Percentiles rank a stretch among this genome's conserved stretches.
phyloP scores from a whole-genome alignment of 1,140 invertebrate species.

The Listronotus bonariensis region DNA sequence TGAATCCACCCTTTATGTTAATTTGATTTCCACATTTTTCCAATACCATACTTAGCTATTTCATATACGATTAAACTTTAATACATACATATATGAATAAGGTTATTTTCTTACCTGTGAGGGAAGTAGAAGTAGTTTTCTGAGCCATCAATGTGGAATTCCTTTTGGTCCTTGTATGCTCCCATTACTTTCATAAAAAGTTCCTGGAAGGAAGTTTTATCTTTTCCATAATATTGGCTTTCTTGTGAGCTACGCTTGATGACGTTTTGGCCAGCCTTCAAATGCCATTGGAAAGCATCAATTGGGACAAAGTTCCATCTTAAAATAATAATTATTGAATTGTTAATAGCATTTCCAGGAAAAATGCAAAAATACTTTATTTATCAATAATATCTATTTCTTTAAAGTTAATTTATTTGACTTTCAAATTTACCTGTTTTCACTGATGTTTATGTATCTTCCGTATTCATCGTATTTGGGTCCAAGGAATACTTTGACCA shows the following conservation, averaged over 20 bases:
- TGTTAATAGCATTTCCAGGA: conserved; percentile 56
- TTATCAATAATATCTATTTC: conserved; percentile 62
- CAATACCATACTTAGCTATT: too few relatives aligned
- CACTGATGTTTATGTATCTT: conserved; percentile 54
- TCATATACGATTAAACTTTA: too few relatives aligned
- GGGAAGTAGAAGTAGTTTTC: conserved; percentile 66
- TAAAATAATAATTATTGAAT: too few relatives aligned
- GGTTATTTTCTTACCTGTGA: conserved; percentile 46
- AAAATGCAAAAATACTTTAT: conserved; percentile 51
- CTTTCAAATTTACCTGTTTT: conserved; percentile 22
- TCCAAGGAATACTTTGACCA: conserved; percentile 70
- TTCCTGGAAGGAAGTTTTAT: conserved; percentile 64
- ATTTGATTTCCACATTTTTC: too few relatives aligned
- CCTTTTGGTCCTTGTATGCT: conserved; percentile 57
- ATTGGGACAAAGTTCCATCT: conserved; percentile 66
- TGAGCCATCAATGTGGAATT: conserved; percentile 58
- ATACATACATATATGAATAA: too few relatives aligned
- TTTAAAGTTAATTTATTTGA: conserved; percentile 60
- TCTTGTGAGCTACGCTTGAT: conserved; percentile 70
- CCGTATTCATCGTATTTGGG: conserved; percentile 68
- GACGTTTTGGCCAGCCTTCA: conserved; percentile 68
- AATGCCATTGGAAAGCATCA: conserved; percentile 69
- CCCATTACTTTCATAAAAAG: conserved; percentile 64
- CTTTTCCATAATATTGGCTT: conserved; percentile 65
- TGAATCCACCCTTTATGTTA: too few relatives aligned